Evolutionary conservation across 2,113 vertebrate genomes (phyloP).

Genomic region (Pungitius pungitius): DNA sequence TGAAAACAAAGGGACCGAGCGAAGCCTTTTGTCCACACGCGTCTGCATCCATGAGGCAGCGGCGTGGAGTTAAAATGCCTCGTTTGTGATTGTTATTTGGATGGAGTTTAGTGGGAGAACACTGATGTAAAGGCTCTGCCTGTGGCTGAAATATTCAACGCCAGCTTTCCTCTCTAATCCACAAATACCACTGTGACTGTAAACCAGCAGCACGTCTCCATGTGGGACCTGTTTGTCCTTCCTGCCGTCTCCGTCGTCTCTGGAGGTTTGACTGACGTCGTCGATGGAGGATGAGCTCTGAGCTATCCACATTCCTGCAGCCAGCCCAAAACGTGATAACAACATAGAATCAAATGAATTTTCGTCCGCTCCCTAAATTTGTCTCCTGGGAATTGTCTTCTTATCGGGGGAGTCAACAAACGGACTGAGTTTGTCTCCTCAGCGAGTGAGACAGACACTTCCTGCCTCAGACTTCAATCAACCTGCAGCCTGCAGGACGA

Average conservation of each 20-base stretch:
- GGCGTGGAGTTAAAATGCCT: background rate
- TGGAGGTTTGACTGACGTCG: slow-evolving; percentile 4
- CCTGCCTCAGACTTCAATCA: slow-evolving; percentile 21
- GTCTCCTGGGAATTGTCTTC: background rate
- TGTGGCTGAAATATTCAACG: slow-evolving; percentile 10
- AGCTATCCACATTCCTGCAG: background rate
- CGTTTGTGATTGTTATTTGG: background rate
- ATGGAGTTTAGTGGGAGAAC: background rate
- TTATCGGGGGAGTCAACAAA: slow-evolving; percentile 5
- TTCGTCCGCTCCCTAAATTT: background rate
- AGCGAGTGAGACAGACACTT: background rate
- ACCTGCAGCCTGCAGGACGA: slow-evolving; percentile 8
- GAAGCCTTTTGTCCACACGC: no score
- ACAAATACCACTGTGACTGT: background rate
- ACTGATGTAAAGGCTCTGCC: background rate
- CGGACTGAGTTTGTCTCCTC: background rate
- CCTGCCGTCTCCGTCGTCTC: no score
- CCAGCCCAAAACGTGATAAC: background rate
- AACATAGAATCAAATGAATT: slow-evolving; percentile 9
- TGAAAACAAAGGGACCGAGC: background rate
- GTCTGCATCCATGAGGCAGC: no score
- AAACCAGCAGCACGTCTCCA: background rate
- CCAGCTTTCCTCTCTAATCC: background rate
- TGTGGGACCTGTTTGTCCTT: no score
- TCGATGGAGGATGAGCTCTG: background rate